These are phyloP conservation scores for Urophycis tenuis DNA, from an alignment of 2,797 vertebrate species.

Conservation along the genomic window DNA sequence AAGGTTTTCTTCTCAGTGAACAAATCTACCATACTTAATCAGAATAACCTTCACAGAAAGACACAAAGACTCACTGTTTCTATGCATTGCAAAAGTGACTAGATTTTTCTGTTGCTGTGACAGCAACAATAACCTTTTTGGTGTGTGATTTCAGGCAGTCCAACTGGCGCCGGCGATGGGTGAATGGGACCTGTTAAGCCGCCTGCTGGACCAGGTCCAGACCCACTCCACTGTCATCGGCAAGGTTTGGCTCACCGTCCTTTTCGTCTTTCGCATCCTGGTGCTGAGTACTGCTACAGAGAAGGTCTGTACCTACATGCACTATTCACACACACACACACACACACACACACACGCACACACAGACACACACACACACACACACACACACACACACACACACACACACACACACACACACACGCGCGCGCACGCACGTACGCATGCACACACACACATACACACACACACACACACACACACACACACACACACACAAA, in stretches of 20 bases:
- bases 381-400: neutral
- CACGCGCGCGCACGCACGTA: too few species aligned
- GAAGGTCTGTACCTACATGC: conserved; percentile 54
- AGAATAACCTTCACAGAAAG: neutral
- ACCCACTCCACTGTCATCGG: conserved; percentile 88
- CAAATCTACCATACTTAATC: neutral
- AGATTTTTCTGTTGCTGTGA: neutral
- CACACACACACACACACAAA: too few species aligned
- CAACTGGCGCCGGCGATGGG: conserved; percentile 71
- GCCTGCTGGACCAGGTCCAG: conserved; percentile 91
- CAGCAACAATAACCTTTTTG: conserved; percentile 5
- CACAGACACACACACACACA: neutral
- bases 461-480: too few species aligned
- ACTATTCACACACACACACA: neutral
- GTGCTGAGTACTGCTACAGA: conserved; percentile 83
- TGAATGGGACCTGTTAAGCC: conserved; percentile 89
- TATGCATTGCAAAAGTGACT: neutral
- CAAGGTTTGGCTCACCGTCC: conserved; percentile 93
- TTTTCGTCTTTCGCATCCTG: conserved; percentile 94
- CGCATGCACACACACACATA: too few species aligned
- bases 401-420: neutral
- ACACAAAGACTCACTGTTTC: neutral
- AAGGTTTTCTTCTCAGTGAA: neutral
- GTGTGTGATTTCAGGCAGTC: conserved; percentile 10
- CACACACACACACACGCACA: neutral